Percentiles rank a stretch among this genome's conserved stretches.
These are phyloP conservation scores for Hemibagrus wyckioides DNA, from an alignment of 2,113 vertebrate genomes.

Conservation along the genomic window DNA sequence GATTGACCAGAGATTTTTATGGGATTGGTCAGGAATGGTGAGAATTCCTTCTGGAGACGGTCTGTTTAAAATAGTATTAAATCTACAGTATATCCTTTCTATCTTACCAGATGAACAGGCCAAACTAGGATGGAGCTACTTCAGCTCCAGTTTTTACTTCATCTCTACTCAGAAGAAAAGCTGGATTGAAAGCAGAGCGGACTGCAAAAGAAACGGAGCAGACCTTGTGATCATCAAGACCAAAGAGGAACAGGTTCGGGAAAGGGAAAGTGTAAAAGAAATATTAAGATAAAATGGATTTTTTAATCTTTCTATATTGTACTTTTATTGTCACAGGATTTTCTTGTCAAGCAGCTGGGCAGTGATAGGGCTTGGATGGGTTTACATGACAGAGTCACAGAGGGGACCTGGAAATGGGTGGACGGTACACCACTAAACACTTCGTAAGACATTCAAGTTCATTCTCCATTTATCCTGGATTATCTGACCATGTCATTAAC, in stretches of 20 bases:
- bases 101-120: not conserved
- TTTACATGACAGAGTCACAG: not conserved
- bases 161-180: not conserved
- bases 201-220: not conserved
- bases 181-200: not conserved
- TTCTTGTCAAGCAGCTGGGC: not conserved
- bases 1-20: too few relatives aligned
- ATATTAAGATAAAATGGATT: too few relatives aligned
- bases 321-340: not conserved
- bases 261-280: too few relatives aligned
- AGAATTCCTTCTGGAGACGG: not conserved
- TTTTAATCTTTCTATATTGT: too few relatives aligned
- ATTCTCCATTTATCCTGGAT: not conserved
- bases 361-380: constrained; percentile 1
- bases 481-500: not conserved
- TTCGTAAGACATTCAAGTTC: not conserved
- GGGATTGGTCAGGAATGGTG: not conserved
- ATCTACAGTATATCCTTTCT: not conserved
- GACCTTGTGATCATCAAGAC: constrained; percentile 7
- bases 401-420: constrained; percentile 15
- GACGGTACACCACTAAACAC: not conserved
- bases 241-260: constrained; percentile 25
- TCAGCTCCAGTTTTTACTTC: not conserved
- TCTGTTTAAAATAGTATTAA: not conserved
- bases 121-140: not conserved